Conservation (phyloP, 1,140 invertebrate species). For the Tenebrio molitor region DNA sequence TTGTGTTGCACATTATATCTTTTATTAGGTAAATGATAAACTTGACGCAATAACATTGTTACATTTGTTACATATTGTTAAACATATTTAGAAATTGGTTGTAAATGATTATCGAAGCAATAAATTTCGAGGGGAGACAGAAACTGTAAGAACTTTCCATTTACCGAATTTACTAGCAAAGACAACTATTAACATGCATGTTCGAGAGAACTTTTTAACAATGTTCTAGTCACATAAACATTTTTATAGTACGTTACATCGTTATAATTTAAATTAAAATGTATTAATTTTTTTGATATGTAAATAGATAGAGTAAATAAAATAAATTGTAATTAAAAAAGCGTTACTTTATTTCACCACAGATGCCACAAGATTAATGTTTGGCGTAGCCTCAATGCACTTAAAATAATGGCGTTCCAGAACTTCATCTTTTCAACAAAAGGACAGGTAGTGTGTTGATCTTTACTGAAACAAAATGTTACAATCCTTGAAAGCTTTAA, state of each 20-base stretch:
- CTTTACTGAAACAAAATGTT: no score
- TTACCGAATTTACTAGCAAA: conserved; percentile 5
- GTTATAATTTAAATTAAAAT: conserved; percentile 35
- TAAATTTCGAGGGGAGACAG: neutral
- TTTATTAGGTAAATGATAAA: no score
- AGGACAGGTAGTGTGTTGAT: no score
- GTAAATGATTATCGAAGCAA: no score
- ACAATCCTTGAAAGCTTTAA: no score
- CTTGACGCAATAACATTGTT: neutral
- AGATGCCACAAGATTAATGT: neutral
- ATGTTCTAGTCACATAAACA: conserved; percentile 38
- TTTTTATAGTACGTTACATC: conserved; percentile 31
- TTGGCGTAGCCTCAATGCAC: no score
- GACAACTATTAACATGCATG: conserved; percentile 1
- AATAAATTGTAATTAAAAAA: conserved; percentile 40
- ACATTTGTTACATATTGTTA: conserved; percentile 3
- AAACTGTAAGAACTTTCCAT: conserved; percentile 10
- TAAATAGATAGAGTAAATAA: conserved; percentile 39
- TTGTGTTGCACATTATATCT: no score
- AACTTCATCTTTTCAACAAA: no score
- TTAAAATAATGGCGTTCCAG: no score
- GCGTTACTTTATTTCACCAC: neutral
- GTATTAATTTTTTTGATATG: conserved; percentile 41
- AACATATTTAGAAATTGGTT: no score
- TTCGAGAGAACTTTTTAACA: conserved; percentile 32